phyloP scores from a whole-genome alignment of 2,113 vertebrate genomes.

The Galemys pyrenaicus region DNA sequence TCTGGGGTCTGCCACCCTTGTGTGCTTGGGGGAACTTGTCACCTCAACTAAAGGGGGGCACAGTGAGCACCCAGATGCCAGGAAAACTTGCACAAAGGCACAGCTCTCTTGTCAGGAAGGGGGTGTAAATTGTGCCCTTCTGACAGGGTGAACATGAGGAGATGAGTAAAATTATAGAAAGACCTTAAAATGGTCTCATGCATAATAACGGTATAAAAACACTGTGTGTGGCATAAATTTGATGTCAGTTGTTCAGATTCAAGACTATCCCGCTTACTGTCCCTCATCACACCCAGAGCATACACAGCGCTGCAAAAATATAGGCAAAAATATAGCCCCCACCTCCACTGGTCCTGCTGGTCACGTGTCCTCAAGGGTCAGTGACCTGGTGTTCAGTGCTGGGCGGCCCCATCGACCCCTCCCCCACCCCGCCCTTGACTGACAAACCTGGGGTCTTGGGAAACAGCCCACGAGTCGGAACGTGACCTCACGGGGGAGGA shows the following conservation, averaged over 20 bases:
- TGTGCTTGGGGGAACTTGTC: not conserved
- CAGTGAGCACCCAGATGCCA: not conserved
- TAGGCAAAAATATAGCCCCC: too few relatives aligned
- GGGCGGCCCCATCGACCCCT: not conserved
- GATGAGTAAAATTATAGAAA: not conserved
- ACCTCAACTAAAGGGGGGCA: not conserved
- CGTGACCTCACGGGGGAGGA: not conserved
- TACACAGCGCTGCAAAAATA: not conserved
- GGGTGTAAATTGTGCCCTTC: not conserved
- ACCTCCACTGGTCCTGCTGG: too few relatives aligned
- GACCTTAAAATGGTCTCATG: not conserved
- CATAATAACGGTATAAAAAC: not conserved
- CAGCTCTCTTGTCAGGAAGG: not conserved
- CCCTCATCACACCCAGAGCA: not conserved
- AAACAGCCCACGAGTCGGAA: not conserved
- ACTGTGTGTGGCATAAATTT: not conserved
- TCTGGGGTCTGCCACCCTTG: not conserved
- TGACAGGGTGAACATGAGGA: not conserved
- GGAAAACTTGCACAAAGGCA: not conserved
- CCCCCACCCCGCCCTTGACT: not conserved
- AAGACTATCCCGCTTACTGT: not conserved
- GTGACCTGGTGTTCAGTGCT: not conserved
- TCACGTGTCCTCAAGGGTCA: too few relatives aligned
- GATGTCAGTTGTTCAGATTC: not conserved
- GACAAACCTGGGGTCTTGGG: not conserved